Base-by-base conservation (phyloP, 2,888 invertebrate genomes). In the Ametastegia equiseti region DNA sequence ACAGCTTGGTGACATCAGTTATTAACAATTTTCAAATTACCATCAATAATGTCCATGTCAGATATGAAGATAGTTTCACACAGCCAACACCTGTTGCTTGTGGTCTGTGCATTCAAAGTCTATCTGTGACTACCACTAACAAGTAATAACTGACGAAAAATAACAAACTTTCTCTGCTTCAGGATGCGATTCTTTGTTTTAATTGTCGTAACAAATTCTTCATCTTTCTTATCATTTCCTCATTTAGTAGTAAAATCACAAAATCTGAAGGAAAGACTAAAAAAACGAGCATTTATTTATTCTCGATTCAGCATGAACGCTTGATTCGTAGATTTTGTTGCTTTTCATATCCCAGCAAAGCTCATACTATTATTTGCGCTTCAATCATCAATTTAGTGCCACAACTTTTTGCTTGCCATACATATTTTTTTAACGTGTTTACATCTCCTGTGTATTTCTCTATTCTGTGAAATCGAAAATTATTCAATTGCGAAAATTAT, bases 91-190 rank as follows among this genome's bases (percentile, higher is more conserved):
- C 96, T 4, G 92, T 96, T 86, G 95, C 96, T 0, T 95, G 95
- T 88, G 97, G 97, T 1, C 88, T 97, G 42, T 97, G 96, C 90
- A 93, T 97, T 81, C 96, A 96, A 87, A 95, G 94, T 85, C 92
- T 97, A 84, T 95, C 96, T 0, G 95, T 97, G 84, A 96, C 96
- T 90, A 96, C 96, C 7, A 97, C 97, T 2, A 97, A 97, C 88
- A 95, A 94, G 96, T 95, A 89, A 92, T 78, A 60, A 42, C n/a
- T 42, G 19, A 75, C 19, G 19, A 75, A 33, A 75, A 54, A 4
- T 54, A 45, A 45, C 42, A 67, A 19, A 54, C 54, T 54, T 30
- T n/a, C 19, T 47, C 27, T 71, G 71, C 45, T 71, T 71, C 42
- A 45, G 71, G 27, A 71, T 71, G 82, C n/a, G 80, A 47, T 30